Evolutionary conservation across 1,140 invertebrate genomes (phyloP), one percentile per base, ranked within the genome.

Genomic region (Notospermus geniculatus): DNA sequence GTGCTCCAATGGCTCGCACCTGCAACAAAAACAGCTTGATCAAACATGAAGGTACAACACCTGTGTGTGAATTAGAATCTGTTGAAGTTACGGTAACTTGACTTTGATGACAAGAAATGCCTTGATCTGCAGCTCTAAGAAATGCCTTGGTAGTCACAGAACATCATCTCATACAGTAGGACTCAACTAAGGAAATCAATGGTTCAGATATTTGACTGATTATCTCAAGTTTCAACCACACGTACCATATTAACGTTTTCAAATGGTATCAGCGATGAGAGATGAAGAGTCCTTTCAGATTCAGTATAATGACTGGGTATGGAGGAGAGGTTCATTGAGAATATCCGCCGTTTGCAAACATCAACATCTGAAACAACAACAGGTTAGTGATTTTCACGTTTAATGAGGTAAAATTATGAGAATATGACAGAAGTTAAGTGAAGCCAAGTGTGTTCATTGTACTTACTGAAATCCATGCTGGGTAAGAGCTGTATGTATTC

Each of bases 181-280:
- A n/a, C n/a, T n/a, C n/a, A n/a, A n/a, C n/a, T n/a, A n/a, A n/a
- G 13, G 23, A 53, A 53, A 53, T 53, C 13, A 53, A 53, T 53
- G 11, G 11, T 53, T 23, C 23, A 53, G 13, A 53, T 13, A 53
- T 13, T n/a, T n/a, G n/a, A n/a, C n/a, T n/a, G n/a, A n/a, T n/a
- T n/a, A n/a, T n/a, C n/a, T n/a, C n/a, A n/a, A 41, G 36, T 2
- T 52, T 23, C 9, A 41, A 15, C 43, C 39, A 5, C 25, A 50
- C 59, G 62, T 65, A 83, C 78, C 76, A 80, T 77, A 54, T 84
- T 79, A 1, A 80, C 78, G 61, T 86, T 86, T 43, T 85, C 83
- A 70, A 90, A 88, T 75, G 90, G 87, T 0, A 92, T 70, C 1
- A 88, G 72, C 0, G 88, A 88, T 43, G 87, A 85, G 1, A 91